phyloP scores from a whole-genome alignment of 2,888 invertebrate genomes.

The Scaptomyza reducta region DNA sequence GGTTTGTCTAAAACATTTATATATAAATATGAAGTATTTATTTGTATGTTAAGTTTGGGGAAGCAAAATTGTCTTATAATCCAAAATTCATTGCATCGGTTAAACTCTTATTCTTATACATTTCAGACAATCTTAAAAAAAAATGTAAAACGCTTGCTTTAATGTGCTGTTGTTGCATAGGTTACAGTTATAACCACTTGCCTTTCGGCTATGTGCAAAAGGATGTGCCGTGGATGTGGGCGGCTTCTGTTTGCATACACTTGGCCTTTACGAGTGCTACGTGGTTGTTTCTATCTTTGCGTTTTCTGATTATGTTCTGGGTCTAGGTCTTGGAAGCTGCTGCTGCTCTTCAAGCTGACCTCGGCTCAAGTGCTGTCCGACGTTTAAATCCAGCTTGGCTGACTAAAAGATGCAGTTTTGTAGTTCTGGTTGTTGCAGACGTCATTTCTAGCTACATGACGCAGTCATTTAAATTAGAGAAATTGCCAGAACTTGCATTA shows the following conservation, averaged over 20 bases:
- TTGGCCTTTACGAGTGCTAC: slow-evolving; percentile 65
- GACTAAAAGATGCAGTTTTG: slow-evolving; percentile 27
- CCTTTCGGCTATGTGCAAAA: slow-evolving; percentile 49
- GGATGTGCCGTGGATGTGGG: slow-evolving; percentile 33
- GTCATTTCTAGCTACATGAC: slow-evolving; percentile 9
- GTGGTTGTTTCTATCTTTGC: slow-evolving; percentile 43
- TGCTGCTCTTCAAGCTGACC: slow-evolving; percentile 41
- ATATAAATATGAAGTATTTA: too few species aligned
- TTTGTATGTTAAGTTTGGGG: too few species aligned
- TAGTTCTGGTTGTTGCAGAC: not conserved
- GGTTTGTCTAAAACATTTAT: too few species aligned
- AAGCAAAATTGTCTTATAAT: not conserved
- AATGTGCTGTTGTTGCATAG: slow-evolving; percentile 18
- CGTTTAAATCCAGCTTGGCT: slow-evolving; percentile 25
- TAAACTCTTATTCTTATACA: not conserved
- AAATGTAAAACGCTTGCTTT: slow-evolving; percentile 26
- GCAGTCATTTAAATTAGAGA: not conserved
- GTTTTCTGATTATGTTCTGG: slow-evolving; percentile 10
- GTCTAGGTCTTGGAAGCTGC: slow-evolving; percentile 40
- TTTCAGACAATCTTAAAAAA: not conserved
- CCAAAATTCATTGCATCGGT: too few species aligned
- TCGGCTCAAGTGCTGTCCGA: slow-evolving; percentile 42
- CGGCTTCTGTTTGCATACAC: slow-evolving; percentile 52
- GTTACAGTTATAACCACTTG: slow-evolving; percentile 41
- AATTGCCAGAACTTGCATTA: slow-evolving; percentile 7